Evolutionary conservation across 1,140 invertebrate species (phyloP).

Genomic region (Drosophila arawakana): DNA sequence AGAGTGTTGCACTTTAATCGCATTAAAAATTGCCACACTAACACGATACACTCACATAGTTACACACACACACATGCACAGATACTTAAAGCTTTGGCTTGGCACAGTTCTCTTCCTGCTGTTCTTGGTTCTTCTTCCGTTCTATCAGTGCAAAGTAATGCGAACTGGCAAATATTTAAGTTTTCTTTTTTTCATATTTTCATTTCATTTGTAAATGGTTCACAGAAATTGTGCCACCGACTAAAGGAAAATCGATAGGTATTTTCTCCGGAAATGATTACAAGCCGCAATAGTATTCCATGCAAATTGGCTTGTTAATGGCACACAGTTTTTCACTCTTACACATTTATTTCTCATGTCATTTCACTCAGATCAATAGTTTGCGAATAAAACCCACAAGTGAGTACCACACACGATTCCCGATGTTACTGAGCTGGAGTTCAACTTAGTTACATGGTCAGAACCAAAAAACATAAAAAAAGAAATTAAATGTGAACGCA

Average conservation of each 20-base stretch:
- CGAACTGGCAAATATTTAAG: slow-evolving; percentile 54
- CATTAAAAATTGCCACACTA: slow-evolving; percentile 78
- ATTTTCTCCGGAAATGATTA: slow-evolving; percentile 40
- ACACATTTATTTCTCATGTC: slow-evolving; percentile 18
- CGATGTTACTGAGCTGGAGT: background rate
- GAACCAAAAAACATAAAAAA: slow-evolving; percentile 13
- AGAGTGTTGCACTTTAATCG: slow-evolving; percentile 81
- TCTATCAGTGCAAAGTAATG: slow-evolving; percentile 60
- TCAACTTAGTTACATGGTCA: slow-evolving; percentile 4
- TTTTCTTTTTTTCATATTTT: slow-evolving; percentile 56
- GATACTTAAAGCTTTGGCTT: slow-evolving; percentile 30
- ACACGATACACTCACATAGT: slow-evolving; percentile 41
- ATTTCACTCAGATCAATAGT: slow-evolving; percentile 3
- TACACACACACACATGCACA: slow-evolving; percentile 22
- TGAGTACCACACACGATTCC: background rate
- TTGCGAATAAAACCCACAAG: background rate
- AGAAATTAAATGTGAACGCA: slow-evolving; percentile 43
- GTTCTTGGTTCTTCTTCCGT: slow-evolving; percentile 30
- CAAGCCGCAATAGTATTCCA: slow-evolving; percentile 14
- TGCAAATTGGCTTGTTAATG: slow-evolving; percentile 40
- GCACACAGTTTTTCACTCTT: slow-evolving; percentile 1
- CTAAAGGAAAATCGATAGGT: slow-evolving; percentile 65
- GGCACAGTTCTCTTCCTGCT: slow-evolving; percentile 58
- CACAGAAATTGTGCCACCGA: slow-evolving; percentile 29
- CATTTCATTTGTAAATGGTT: slow-evolving; percentile 28